Evolutionary conservation across 2,797 vertebrate genomes (phyloP).

Genomic region (Cossypha dichroa): DNA sequence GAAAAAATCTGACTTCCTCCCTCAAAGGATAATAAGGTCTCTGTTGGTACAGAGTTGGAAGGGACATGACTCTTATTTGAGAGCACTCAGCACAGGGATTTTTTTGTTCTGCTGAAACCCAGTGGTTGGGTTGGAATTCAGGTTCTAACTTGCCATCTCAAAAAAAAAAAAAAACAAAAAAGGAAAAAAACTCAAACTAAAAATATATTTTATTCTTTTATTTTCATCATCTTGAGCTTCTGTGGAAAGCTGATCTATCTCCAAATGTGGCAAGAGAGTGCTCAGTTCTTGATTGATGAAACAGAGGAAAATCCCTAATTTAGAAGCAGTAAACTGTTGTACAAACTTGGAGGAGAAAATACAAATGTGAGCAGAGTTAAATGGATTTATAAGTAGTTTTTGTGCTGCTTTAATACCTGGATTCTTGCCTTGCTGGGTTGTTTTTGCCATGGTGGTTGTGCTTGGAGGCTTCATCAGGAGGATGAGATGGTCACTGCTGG

Average conservation of each 20-base stretch:
- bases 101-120: constrained; percentile 52
- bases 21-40: constrained; percentile 47
- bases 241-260: constrained; percentile 25
- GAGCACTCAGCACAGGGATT: constrained; percentile 34
- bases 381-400: neutral
- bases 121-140: constrained; percentile 56
- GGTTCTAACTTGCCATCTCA: constrained; percentile 12
- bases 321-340: neutral
- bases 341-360: neutral
- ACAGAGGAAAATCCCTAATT: constrained; percentile 35
- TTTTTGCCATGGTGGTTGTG: neutral
- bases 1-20: constrained; percentile 54
- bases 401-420: neutral
- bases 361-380: neutral
- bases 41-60: constrained; percentile 19
- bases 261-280: neutral
- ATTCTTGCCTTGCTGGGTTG: neutral
- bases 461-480: neutral
- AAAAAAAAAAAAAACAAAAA: neutral
- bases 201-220: constrained; percentile 26
- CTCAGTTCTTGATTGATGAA: neutral
- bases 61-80: constrained; percentile 23
- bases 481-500: neutral
- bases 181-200: neutral
- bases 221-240: constrained; percentile 33